Percentiles rank a stretch among this genome's conserved stretches.
phyloP scores from a whole-genome alignment of 1,140 invertebrate genomes.

The Patella vulgata region DNA sequence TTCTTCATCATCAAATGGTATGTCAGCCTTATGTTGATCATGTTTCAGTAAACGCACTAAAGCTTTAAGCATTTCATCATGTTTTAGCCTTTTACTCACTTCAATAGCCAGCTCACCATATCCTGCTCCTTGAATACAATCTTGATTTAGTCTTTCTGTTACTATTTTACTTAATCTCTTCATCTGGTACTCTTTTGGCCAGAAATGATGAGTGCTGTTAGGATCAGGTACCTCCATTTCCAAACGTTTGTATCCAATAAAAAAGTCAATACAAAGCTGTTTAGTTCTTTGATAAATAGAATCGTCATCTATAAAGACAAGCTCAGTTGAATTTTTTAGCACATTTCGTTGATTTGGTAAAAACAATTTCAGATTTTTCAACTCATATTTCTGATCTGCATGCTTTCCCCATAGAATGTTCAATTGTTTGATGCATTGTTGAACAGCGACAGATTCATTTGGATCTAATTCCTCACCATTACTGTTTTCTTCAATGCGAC shows the following conservation, averaged over 20 bases:
- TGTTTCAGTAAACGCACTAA: constrained; percentile 26
- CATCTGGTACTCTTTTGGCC: constrained; percentile 32
- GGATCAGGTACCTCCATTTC: constrained; percentile 15
- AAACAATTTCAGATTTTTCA: constrained; percentile 25
- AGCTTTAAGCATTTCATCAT: constrained; percentile 19
- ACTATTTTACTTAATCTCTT: constrained; percentile 37
- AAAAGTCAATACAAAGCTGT: constrained; percentile 16
- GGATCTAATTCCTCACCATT: constrained; percentile 36
- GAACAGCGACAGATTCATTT: constrained; percentile 32
- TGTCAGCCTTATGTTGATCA: neutral
- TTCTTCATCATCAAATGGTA: neutral
- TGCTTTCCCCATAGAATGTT: constrained; percentile 11
- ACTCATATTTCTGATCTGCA: neutral
- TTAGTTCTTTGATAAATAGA: constrained; percentile 9
- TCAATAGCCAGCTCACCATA: neutral
- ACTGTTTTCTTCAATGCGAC: constrained; percentile 9
- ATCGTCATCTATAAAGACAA: constrained; percentile 27
- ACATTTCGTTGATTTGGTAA: constrained; percentile 28
- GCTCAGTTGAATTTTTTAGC: constrained; percentile 20
- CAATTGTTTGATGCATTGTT: constrained; percentile 38
- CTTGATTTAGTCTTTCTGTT: constrained; percentile 29
- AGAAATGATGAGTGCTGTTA: constrained; percentile 15
- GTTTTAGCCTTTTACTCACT: constrained; percentile 12
- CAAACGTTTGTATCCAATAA: constrained; percentile 27
- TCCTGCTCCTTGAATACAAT: neutral